These are phyloP conservation scores for Drosophila infuscata DNA, from an alignment of 2,888 invertebrate genomes.

Conservation along the genomic window DNA sequence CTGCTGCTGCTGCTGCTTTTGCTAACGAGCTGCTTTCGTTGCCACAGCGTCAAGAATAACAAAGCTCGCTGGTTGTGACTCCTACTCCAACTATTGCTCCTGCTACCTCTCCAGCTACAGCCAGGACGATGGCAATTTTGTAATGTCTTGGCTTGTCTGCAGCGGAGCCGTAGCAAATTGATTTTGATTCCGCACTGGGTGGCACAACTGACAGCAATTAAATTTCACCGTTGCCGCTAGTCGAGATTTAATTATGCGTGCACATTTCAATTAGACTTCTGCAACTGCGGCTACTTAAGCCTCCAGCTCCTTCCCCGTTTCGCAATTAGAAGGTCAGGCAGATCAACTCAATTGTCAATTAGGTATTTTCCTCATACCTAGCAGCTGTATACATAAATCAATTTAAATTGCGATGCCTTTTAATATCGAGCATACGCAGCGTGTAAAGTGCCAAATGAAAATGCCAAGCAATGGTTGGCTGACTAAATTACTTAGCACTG, in stretches of 20 bases:
- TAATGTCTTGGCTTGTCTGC: conserved; percentile 32
- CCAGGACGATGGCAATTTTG: conserved; percentile 53
- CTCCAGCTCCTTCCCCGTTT: background rate
- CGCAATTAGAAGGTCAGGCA: conserved; percentile 44
- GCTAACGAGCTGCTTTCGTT: conserved; percentile 67
- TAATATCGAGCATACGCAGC: conserved; percentile 54
- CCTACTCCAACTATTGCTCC: conserved; percentile 1
- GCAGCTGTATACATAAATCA: conserved; percentile 61
- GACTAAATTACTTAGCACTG: conserved; percentile 25
- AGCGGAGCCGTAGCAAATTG: conserved; percentile 47
- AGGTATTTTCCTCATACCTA: conserved; percentile 25
- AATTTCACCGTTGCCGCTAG: conserved; percentile 41
- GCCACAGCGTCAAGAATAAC: conserved; percentile 73
- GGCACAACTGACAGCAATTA: conserved; percentile 58
- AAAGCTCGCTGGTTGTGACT: conserved; percentile 38
- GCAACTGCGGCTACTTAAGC: conserved; percentile 21
- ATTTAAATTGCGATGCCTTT: conserved; percentile 60
- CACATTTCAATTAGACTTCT: conserved; percentile 64
- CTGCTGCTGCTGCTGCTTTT: conserved; percentile 20
- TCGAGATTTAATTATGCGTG: conserved; percentile 71
- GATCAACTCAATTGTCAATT: conserved; percentile 50
- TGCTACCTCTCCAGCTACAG: background rate
- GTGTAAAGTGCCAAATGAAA: conserved; percentile 31
- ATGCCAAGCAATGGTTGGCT: conserved; percentile 10
- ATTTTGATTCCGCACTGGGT: conserved; percentile 43